Evolutionary conservation across 2,797 vertebrate genomes (phyloP), one percentile per base, ranked within the genome.

Genomic region (Leucoraja ocellata): DNA sequence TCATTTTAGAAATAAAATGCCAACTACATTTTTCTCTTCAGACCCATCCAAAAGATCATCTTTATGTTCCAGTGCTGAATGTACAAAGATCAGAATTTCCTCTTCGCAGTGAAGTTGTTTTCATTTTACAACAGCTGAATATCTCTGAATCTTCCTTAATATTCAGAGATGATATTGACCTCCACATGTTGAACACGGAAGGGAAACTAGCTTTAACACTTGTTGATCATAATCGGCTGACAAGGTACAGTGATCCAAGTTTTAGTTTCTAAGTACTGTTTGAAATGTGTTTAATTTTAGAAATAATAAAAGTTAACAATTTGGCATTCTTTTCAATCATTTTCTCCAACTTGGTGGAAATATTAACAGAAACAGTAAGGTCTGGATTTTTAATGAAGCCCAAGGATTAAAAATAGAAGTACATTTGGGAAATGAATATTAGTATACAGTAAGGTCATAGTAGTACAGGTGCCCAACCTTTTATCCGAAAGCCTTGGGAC

Each of bases 161-260:
- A 93, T 98, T 98, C 96, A 96, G 96, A 95, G 97, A 98, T 93
- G 97, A 98, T 94, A 96, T 98, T 71, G 97, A 98, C 94, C 96
- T 98, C 77, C 94, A 97, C 93, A 96, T 96, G 94, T 96, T 98
- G 94, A 97, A 98, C 93, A 95, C 94, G 36, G 95, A 96, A 68
- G 96, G 97, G 94, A 97, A 96, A 93, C 96, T 99, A 81, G 97
- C 97, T 16, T 94, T 98, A 94, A 98, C 98, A 0, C 97, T 98
- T 94, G 94, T 98, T 93, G 97, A 97, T 94, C 96, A 96, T 94
- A 96, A 95, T 23, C 93, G 96, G 83, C 95, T 98, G 39, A 95
- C 96, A 78, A 97, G 98, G 98, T 99, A 97, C 94, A 94, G 32
- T 0, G 0, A 36, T 94, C 23, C 73, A 92, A 14, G 58, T 28